Conservation (phyloP, 2,113 vertebrate species). For the Uria aalge region DNA sequence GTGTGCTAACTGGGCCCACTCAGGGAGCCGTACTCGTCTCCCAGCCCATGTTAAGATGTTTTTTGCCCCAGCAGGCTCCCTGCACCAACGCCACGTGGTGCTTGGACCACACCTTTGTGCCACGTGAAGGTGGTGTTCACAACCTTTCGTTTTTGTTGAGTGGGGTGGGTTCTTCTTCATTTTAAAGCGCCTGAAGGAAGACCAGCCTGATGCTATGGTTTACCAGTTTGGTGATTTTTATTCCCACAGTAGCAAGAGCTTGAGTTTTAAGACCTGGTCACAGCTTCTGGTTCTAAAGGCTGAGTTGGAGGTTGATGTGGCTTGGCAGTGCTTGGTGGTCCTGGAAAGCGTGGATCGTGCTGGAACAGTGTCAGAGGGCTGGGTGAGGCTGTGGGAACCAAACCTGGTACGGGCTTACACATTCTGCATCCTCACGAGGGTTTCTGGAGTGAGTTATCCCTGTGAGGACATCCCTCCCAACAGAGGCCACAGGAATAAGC, state of each 20-base stretch:
- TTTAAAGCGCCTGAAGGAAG: background rate
- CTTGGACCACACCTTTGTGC: background rate
- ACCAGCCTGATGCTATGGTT: background rate
- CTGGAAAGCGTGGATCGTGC: background rate
- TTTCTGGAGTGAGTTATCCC: background rate
- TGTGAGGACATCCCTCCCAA: fast-evolving
- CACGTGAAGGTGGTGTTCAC: fast-evolving
- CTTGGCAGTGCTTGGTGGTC: background rate
- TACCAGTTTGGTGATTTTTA: background rate
- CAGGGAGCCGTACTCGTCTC: background rate
- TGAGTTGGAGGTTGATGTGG: background rate
- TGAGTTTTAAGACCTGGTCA: background rate
- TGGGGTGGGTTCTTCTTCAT: background rate
- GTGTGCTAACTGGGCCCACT: background rate
- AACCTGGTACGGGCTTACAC: fast-evolving
- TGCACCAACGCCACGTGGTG: fast-evolving
- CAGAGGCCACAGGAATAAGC: background rate
- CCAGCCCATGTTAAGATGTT: fast-evolving
- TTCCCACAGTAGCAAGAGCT: background rate
- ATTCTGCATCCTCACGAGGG: fast-evolving
- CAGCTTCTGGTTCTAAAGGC: background rate
- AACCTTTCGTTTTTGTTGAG: background rate
- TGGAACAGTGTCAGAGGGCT: background rate
- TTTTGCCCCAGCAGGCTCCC: background rate
- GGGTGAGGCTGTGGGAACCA: background rate